Evolutionary conservation across 2,797 vertebrate genomes (phyloP).

Genomic region (Toxotes lorentzi): DNA sequence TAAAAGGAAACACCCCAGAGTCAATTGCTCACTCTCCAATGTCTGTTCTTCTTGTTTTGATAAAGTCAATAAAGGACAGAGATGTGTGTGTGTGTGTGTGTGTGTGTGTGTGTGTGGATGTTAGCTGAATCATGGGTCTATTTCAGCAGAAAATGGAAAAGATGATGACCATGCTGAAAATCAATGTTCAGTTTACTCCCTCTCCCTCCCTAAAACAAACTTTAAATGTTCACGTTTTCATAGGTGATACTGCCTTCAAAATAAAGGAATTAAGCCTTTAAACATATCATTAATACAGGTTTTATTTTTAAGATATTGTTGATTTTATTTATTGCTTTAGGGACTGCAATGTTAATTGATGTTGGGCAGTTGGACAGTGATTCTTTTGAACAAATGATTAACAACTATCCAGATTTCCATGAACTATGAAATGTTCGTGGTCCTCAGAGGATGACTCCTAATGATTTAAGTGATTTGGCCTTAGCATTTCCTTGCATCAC

Average conservation of each 20-base stretch:
- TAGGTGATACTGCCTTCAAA: background rate
- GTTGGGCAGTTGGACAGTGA: background rate
- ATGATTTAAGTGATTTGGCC: background rate
- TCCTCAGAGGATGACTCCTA: background rate
- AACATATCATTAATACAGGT: conserved; percentile 1
- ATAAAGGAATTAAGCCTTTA: conserved; percentile 1
- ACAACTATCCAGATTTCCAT: background rate
- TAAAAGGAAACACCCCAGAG: background rate
- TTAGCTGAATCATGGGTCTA: conserved; percentile 17
- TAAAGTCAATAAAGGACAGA: conserved; percentile 16
- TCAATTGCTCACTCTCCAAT: background rate
- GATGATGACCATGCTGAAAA: conserved; percentile 36
- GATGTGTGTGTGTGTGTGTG: too few relatives aligned
- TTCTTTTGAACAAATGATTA: too few relatives aligned
- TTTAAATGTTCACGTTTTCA: conserved; percentile 14
- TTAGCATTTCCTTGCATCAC: too few relatives aligned
- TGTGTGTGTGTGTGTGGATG: conserved; percentile 5
- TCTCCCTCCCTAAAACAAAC: conserved; percentile 24
- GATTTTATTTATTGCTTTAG: background rate
- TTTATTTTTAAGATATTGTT: conserved; percentile 1
- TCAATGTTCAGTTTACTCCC: conserved; percentile 29
- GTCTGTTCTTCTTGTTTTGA: conserved; percentile 22
- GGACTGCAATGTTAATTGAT: background rate
- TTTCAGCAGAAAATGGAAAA: conserved; percentile 42
- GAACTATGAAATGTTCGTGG: background rate